These are phyloP conservation scores for Dermatophagoides farinae DNA, from an alignment of 1,140 invertebrate species.

Conservation along the genomic window DNA sequence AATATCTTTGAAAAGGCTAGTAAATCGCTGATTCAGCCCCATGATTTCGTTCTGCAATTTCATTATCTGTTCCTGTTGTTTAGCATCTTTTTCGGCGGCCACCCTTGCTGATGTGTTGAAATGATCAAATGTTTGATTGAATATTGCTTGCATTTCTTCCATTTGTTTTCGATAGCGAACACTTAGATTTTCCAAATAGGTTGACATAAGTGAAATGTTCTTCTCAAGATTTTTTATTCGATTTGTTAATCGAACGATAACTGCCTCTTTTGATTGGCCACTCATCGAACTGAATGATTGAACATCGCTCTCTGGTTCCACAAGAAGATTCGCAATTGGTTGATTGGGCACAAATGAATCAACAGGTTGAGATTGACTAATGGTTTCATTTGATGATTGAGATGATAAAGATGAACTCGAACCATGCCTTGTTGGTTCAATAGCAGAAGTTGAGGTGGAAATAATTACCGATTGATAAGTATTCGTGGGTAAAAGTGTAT, in stretches of 20 bases:
- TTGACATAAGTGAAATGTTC: conserved; percentile 84
- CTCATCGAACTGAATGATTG: conserved; percentile 13
- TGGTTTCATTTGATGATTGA: not conserved
- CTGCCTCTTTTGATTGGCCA: conserved; percentile 54
- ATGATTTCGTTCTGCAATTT: not conserved
- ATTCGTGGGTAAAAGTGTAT: not conserved
- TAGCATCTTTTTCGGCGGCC: conserved; percentile 35
- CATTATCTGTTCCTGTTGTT: conserved; percentile 1
- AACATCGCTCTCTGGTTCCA: conserved; percentile 19
- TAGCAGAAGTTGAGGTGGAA: not conserved
- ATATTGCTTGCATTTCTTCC: conserved; percentile 69
- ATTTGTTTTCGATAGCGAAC: conserved; percentile 84
- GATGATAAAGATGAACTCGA: no score
- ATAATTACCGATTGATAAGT: not conserved
- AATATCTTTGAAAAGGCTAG: not conserved
- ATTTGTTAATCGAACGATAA: conserved; percentile 81
- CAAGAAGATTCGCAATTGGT: conserved; percentile 32
- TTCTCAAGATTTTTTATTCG: conserved; percentile 82
- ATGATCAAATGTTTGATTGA: conserved; percentile 53
- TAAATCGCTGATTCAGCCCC: not conserved
- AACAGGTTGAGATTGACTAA: not conserved
- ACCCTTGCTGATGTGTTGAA: conserved; percentile 49
- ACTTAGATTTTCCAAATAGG: conserved; percentile 85
- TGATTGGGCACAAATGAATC: conserved; percentile 20
- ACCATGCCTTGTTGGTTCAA: no score